Conservation (phyloP, 2,113 vertebrate species). For the Chloropsis hardwickii region DNA sequence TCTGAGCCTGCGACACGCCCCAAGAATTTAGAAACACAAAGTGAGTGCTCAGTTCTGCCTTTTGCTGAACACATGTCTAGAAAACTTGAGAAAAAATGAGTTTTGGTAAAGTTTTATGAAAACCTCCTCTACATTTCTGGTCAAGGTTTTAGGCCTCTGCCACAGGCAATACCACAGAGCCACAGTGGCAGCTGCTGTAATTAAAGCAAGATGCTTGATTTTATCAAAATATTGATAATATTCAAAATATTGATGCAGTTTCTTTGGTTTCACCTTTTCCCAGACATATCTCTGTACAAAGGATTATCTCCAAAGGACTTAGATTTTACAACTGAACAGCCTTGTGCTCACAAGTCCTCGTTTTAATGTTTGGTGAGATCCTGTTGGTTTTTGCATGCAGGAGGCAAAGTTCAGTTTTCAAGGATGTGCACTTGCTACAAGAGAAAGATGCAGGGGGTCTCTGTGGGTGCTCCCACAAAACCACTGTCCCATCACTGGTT, state of each 20-base stretch:
- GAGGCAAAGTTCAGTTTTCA: not conserved
- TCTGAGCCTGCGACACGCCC: rapidly evolving
- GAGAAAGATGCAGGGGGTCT: rapidly evolving
- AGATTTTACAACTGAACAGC: rapidly evolving
- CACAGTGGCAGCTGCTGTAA: not conserved
- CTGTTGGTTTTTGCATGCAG: not conserved
- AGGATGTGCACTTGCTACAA: rapidly evolving
- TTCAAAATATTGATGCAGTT: rapidly evolving
- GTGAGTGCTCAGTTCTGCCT: not conserved
- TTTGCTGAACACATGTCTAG: not conserved
- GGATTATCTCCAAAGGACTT: not conserved
- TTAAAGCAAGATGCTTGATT: not conserved
- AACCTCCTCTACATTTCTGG: not conserved
- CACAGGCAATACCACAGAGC: too few species aligned
- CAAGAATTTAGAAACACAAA: not conserved
- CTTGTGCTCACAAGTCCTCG: not conserved
- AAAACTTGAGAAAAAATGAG: rapidly evolving
- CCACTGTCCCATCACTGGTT: not conserved
- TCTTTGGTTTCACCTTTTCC: not conserved
- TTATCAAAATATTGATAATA: not conserved
- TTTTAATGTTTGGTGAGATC: not conserved
- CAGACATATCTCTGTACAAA: not conserved
- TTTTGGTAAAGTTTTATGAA: not conserved
- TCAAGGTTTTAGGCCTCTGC: not conserved
- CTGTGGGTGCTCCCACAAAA: not conserved